A percentile compares a stretch with the other conserved stretches of the same genome.
Conservation (phyloP, 2,113 vertebrate genomes). For the Hypanus sabinus region DNA sequence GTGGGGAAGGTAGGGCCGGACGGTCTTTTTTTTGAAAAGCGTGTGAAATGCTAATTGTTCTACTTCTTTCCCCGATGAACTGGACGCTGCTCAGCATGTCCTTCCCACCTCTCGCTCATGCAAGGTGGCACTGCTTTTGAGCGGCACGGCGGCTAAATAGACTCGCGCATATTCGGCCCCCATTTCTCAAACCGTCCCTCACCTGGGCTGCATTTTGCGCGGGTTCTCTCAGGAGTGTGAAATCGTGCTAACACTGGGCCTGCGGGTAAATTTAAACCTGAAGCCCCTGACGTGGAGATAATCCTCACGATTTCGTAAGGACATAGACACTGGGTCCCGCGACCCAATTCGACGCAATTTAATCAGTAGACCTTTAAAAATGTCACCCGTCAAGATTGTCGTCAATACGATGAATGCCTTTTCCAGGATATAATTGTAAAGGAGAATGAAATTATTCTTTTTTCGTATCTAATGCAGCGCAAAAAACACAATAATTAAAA, state of each 20-base stretch:
- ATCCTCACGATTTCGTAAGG: neutral
- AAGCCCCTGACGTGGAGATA: neutral
- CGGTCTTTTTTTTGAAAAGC: conserved; percentile 49
- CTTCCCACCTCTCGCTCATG: conserved; percentile 21
- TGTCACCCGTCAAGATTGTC: neutral
- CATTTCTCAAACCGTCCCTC: neutral
- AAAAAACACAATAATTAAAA: too few relatives aligned
- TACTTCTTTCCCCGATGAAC: conserved; percentile 78
- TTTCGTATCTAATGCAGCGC: too few relatives aligned
- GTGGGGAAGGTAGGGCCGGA: conserved; percentile 76
- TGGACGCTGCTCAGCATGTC: conserved; percentile 11
- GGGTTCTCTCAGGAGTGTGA: too few relatives aligned
- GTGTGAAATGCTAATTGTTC: conserved; percentile 96
- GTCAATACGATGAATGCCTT: too few relatives aligned
- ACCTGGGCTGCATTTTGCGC: neutral
- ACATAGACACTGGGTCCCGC: neutral
- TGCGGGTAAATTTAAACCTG: neutral
- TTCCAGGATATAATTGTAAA: too few relatives aligned
- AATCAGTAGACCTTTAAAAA: neutral
- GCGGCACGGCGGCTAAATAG: neutral
- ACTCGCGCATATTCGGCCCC: neutral
- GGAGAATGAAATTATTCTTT: too few relatives aligned
- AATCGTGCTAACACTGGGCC: neutral
- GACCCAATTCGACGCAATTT: neutral
- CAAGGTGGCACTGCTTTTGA: neutral